These are phyloP conservation scores for Microvelia longipes DNA, from an alignment of 1,140 invertebrate species.

Conservation along the genomic window DNA sequence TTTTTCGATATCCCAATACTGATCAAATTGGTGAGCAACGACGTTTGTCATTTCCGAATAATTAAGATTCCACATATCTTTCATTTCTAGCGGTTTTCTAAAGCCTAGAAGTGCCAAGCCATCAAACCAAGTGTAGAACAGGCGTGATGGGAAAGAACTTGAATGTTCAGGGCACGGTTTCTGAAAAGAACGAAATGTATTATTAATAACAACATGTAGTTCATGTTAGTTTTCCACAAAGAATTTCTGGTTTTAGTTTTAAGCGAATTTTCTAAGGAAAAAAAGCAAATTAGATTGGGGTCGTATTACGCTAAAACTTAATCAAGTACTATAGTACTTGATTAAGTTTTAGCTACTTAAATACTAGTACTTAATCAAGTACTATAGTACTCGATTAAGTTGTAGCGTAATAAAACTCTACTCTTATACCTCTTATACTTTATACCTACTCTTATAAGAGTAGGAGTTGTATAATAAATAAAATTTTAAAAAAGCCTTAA, in stretches of 20 bases:
- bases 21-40: slow-evolving; percentile 70
- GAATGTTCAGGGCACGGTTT: slow-evolving; percentile 72
- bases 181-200: slow-evolving; percentile 32
- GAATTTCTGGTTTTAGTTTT: background rate
- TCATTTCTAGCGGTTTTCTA: slow-evolving; percentile 56
- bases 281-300: no score
- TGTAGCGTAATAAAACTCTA: no score
- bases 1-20: slow-evolving; percentile 73
- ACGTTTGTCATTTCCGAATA: slow-evolving; percentile 61
- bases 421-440: no score
- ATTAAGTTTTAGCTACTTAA: no score
- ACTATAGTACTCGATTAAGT: no score
- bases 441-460: no score
- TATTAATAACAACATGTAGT: background rate
- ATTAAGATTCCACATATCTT: slow-evolving; percentile 82
- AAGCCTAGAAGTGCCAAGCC: slow-evolving; percentile 66
- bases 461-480: no score
- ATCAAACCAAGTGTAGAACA: slow-evolving; percentile 89
- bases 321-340: no score
- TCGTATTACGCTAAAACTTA: no score
- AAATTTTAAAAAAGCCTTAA: no score
- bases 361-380: no score
- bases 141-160: slow-evolving; percentile 70
- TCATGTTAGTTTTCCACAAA: background rate
- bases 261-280: background rate